Conservation (phyloP, 2,888 invertebrate genomes). For the Lordiphosa andalusiaca region DNA sequence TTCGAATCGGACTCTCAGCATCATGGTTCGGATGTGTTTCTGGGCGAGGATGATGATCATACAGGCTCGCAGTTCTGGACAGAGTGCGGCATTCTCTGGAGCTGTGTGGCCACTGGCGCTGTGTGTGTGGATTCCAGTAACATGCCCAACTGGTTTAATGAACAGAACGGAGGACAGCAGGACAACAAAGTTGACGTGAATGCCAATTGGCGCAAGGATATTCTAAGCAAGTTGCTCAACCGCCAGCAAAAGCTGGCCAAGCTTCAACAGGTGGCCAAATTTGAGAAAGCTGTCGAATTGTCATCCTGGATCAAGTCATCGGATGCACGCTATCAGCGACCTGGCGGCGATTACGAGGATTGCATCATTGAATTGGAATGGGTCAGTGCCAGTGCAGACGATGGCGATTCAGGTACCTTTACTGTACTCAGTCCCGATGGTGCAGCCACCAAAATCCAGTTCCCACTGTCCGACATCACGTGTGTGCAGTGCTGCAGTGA, state of each 20-base stretch:
- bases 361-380: constrained; percentile 91
- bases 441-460: constrained; percentile 86
- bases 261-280: constrained; percentile 82
- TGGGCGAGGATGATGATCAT: constrained; percentile 87
- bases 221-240: constrained; percentile 85
- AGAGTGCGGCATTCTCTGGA: constrained; percentile 90
- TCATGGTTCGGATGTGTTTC: constrained; percentile 87
- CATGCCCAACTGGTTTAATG: constrained; percentile 90
- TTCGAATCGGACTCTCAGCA: constrained; percentile 87
- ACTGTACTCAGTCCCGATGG: constrained; percentile 90
- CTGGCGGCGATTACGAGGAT: constrained; percentile 84
- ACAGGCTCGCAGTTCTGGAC: constrained; percentile 86
- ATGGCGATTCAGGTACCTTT: constrained; percentile 84
- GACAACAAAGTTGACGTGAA: constrained; percentile 84
- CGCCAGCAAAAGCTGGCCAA: constrained; percentile 82
- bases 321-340: constrained; percentile 86
- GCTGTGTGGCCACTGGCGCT: constrained; percentile 90
- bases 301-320: constrained; percentile 93
- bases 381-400: constrained; percentile 84
- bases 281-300: constrained; percentile 90
- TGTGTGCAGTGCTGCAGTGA: constrained; percentile 90
- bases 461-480: constrained; percentile 88
- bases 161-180: constrained; percentile 74
- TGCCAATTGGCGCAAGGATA: constrained; percentile 88
- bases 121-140: constrained; percentile 87